A percentile compares a stretch with the other conserved stretches of the same genome.
phyloP scores from a whole-genome alignment of 2,113 vertebrate genomes.

The Ciconia boyciana region DNA sequence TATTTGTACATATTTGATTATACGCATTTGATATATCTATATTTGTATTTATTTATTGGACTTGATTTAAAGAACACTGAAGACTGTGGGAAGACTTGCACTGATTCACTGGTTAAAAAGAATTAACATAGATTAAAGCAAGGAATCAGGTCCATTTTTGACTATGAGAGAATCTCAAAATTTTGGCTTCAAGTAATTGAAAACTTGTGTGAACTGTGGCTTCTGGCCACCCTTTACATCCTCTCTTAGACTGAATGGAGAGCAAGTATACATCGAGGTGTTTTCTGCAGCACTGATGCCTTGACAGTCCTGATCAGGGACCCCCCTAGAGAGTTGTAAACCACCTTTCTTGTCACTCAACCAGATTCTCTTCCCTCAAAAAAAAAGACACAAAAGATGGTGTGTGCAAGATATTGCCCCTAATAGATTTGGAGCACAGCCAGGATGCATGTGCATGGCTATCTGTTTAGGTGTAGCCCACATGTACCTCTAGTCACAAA shows the following conservation, averaged over 20 bases:
- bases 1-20: neutral
- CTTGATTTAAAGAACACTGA: neutral
- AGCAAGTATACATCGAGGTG: neutral
- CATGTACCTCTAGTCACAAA: rapidly evolving
- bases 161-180: neutral
- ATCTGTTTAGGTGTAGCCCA: neutral
- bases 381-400: neutral
- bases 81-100: neutral
- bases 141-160: neutral
- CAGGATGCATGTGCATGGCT: rapidly evolving
- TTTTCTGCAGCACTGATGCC: neutral
- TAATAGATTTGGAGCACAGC: neutral
- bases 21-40: neutral
- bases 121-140: neutral
- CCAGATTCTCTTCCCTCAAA: neutral
- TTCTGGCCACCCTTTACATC: neutral
- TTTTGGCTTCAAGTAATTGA: neutral
- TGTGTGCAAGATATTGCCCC: neutral
- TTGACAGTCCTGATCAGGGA: neutral
- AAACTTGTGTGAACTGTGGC: neutral
- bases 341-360: neutral
- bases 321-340: rapidly evolving
- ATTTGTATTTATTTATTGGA: neutral
- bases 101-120: neutral
- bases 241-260: neutral